Conservation (phyloP, 2,888 invertebrate genomes). For the Acrobasis suavella region DNA sequence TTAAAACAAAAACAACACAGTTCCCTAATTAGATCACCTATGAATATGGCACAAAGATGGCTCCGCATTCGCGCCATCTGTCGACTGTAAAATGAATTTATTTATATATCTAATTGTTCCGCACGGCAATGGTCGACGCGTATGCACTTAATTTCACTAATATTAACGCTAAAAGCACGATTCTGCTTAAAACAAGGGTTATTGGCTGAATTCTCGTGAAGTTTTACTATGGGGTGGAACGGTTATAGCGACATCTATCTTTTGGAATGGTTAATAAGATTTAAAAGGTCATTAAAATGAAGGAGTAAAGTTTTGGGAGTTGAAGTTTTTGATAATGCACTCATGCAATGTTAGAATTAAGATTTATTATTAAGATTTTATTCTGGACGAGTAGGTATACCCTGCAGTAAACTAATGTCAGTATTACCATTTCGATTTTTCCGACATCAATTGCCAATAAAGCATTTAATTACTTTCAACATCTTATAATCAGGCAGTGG, state of each 20-base stretch:
- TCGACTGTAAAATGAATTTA: constrained; percentile 75
- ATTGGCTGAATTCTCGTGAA: constrained; percentile 61
- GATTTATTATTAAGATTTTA: too few species aligned
- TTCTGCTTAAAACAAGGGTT: constrained; percentile 66
- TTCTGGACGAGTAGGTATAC: too few species aligned
- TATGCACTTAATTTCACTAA: constrained; percentile 77
- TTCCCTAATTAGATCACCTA: constrained; percentile 71
- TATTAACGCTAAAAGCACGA: constrained; percentile 67
- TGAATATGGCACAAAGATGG: constrained; percentile 70
- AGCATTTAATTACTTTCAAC: too few species aligned
- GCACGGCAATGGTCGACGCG: constrained; percentile 64
- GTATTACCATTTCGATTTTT: too few species aligned
- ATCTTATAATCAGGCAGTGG: too few species aligned
- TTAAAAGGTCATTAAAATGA: not conserved
- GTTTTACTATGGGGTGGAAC: constrained; percentile 53
- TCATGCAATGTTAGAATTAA: not conserved
- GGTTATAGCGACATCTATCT: constrained; percentile 53
- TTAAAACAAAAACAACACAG: constrained; percentile 57
- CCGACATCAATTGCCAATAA: too few species aligned
- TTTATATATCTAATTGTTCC: constrained; percentile 77
- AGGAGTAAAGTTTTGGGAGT: not conserved
- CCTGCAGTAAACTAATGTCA: too few species aligned
- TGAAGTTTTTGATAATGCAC: not conserved
- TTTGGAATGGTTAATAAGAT: constrained; percentile 24
- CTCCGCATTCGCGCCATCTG: constrained; percentile 72